Evolutionary conservation across 1,140 invertebrate species (phyloP), one percentile per base, ranked within the genome.

Genomic region (Brachystomella parvula): DNA sequence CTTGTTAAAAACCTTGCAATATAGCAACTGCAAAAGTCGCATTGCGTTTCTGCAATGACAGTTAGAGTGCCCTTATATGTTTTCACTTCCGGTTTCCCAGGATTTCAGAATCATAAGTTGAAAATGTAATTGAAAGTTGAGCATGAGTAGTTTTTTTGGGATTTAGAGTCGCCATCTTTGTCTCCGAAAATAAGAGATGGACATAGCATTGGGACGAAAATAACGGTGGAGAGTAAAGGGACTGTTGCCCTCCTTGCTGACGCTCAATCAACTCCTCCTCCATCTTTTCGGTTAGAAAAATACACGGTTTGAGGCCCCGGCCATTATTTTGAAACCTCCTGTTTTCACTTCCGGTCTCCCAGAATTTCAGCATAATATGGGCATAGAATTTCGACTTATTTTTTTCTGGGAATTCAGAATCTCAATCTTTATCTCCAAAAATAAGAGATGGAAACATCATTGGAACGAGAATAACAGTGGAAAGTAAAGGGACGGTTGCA

Each of bases 261-360:
- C 65, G 85, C 83, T 39, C 86, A 87, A 79, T 84, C 83, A 65
- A 86, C 82, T 76, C 86, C 86, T 68, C 79, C 83, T 70, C 86
- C 86, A 61, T 77, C 80, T 71, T 82, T 81, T 82, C 84, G 83
- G 85, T 86, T 60, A 44, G 61, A 61, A 17, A 57, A 61, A 31
- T 3, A n/a, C n/a, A n/a, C n/a, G n/a, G n/a, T n/a, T n/a, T n/a
- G n/a, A n/a, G n/a, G n/a, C n/a, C n/a, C n/a, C n/a, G n/a, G 35
- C 6, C 35, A 39, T 39, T 39, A 39, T 39, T 39, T 9, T 39
- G 35, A 9, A 6, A 39, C n/a, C n/a, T n/a, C n/a, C n/a, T n/a
- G n/a, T n/a, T n/a, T 9, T 39, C 35, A 39, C 35, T 39, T 39
- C 35, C 35, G 6, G 6, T 9, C 35, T 19, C 19, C 35, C 35